phyloP scores from a whole-genome alignment of 2,797 vertebrate species.

The Pogoniulus pusillus region DNA sequence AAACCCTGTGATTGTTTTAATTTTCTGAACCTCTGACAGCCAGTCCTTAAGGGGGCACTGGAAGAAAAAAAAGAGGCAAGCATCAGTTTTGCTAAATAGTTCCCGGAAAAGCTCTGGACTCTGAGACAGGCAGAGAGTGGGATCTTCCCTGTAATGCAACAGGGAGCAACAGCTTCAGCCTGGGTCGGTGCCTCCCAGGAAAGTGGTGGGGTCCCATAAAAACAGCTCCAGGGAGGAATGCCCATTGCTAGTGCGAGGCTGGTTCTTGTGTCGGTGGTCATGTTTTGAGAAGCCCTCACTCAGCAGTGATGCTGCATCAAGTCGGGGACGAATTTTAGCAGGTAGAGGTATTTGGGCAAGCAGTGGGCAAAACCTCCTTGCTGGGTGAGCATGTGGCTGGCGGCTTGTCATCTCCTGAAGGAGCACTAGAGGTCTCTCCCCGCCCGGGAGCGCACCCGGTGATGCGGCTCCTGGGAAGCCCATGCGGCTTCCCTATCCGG shows the following conservation, averaged over 20 bases:
- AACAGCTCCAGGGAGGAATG: fast-evolving
- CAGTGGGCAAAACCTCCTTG: background rate
- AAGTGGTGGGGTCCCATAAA: fast-evolving
- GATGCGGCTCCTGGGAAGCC: no score
- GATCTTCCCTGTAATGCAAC: no score
- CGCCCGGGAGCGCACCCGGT: fast-evolving
- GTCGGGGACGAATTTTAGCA: background rate
- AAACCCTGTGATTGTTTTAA: no score
- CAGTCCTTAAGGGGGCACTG: no score
- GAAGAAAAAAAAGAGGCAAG: no score
- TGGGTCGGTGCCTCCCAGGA: background rate
- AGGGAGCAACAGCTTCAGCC: background rate
- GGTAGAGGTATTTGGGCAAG: background rate
- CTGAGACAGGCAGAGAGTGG: no score
- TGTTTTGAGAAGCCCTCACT: background rate
- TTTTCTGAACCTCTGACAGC: no score
- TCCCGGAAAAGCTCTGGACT: no score
- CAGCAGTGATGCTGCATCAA: background rate
- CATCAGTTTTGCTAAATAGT: no score
- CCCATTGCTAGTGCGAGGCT: background rate
- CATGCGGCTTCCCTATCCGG: fast-evolving
- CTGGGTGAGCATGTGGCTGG: background rate
- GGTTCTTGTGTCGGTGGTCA: fast-evolving
- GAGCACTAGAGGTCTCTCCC: background rate
- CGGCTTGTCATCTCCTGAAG: background rate